Conservation (phyloP, 2,113 vertebrate species). For the Alces alces region DNA sequence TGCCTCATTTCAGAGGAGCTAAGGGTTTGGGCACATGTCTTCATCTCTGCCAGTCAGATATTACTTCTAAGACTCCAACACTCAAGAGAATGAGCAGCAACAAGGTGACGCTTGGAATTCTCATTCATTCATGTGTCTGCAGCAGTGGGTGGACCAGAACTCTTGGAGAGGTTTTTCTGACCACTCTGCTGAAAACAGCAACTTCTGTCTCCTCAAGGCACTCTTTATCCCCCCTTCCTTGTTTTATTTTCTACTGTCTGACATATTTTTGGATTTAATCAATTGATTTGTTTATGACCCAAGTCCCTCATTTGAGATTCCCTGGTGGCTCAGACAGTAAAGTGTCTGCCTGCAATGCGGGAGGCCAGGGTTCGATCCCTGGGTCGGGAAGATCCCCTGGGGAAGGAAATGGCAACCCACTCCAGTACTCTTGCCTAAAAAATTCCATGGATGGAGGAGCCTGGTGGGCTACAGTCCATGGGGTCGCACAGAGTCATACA, state of each 20-base stretch:
- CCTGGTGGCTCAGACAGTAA: too few species aligned
- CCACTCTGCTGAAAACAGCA: neutral
- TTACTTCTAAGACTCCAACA: neutral
- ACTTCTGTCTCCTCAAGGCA: neutral
- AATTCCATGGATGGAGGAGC: too few species aligned
- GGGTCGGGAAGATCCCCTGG: too few species aligned
- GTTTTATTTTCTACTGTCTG: neutral
- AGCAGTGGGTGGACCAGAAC: neutral
- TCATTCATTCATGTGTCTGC: neutral
- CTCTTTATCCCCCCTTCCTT: neutral
- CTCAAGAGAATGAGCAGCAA: neutral
- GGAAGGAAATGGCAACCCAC: too few species aligned
- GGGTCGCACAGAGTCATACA: too few species aligned
- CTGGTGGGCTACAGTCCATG: too few species aligned
- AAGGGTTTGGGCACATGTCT: neutral
- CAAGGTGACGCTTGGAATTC: neutral
- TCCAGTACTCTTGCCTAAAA: too few species aligned
- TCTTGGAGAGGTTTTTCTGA: neutral
- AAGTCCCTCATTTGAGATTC: neutral
- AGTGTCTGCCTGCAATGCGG: too few species aligned
- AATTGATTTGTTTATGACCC: neutral
- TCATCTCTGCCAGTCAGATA: neutral
- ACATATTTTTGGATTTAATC: neutral
- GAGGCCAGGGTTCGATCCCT: too few species aligned
- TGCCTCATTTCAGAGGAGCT: neutral